These are phyloP conservation scores for Anguilla obscura DNA, from an alignment of 2,797 vertebrate genomes.

Conservation along the genomic window DNA sequence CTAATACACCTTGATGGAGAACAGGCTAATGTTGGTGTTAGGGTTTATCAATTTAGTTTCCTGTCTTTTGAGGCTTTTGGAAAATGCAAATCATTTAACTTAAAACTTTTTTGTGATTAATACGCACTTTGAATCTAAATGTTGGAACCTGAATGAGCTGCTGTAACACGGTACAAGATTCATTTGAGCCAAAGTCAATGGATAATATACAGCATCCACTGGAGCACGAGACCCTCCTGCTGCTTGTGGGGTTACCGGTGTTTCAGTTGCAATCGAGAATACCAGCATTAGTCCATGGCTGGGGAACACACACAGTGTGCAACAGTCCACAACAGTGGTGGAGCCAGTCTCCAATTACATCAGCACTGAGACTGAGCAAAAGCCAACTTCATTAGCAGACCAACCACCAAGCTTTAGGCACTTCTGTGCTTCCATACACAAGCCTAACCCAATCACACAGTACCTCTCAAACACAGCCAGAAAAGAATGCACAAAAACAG, in stretches of 20 bases:
- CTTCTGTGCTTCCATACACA: not conserved
- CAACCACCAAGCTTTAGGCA: not conserved
- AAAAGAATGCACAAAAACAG: conserved; percentile 3
- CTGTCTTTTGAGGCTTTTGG: no score
- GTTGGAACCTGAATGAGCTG: not conserved
- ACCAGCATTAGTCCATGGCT: not conserved
- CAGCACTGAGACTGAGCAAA: not conserved
- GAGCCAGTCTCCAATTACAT: not conserved
- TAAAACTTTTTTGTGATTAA: not conserved
- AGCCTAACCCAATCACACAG: not conserved
- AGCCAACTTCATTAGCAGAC: not conserved
- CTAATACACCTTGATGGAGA: no score
- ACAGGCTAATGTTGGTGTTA: no score
- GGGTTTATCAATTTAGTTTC: no score
- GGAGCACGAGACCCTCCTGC: not conserved
- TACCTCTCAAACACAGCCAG: not conserved
- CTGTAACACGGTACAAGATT: not conserved
- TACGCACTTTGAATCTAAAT: not conserved
- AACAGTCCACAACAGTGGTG: not conserved
- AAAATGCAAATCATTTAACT: no score
- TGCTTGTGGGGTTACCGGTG: not conserved
- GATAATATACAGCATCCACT: not conserved
- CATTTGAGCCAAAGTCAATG: not conserved
- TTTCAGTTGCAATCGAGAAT: not conserved
- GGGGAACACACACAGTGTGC: not conserved